Base-by-base conservation (phyloP, 2,888 invertebrate species). In the Dynastes tityus region DNA sequence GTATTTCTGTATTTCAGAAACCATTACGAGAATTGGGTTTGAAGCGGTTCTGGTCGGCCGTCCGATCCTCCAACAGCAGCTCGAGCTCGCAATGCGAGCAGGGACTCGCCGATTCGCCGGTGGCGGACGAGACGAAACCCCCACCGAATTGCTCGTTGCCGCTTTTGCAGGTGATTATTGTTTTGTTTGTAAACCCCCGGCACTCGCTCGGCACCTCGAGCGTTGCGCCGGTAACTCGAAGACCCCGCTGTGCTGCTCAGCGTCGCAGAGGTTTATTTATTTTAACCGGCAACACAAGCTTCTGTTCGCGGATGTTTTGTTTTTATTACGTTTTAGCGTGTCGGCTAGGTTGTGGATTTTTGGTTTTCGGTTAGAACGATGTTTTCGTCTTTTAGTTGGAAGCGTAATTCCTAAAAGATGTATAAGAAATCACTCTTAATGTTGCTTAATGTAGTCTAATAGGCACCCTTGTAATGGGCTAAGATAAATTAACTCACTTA, bases 111-210 rank as follows among this genome's bases (percentile, higher is more conserved):
- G 86, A 85, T 77, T 86, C 85, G 40, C 85, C 86, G 13, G 77
- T 80, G 53, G 86, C 86, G 78, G 88, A 88, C 70, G 80, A 82
- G 55, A 87, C 87, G 82, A 83, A 85, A n/a, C 80, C 82, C 5
- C 85, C 89, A 78, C 90, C 91, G 76, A 89, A 91, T 84, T 91
- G 91, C 85, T 91, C 91, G 74, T 87, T 91, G 83, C 92, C 91
- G 55, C 84, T 92, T 80, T 85, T 91, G 77, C 91, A 89, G 87
- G 89, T 89, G 84, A 83, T 13, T 78, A 51, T 9, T 16, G 37
- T 32, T 58, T 29, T 55, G 32, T 73, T 73, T 55, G 40, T 58
- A 73, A 73, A 76, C 75, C 64, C 13, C 29, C 40, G 11, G 45
- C 11, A 11, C 45, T 45, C 8, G 9, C 45, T 45, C 45, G 0